Evolutionary conservation across 2,797 vertebrate genomes (phyloP).

Genomic region (Brotula barbata): DNA sequence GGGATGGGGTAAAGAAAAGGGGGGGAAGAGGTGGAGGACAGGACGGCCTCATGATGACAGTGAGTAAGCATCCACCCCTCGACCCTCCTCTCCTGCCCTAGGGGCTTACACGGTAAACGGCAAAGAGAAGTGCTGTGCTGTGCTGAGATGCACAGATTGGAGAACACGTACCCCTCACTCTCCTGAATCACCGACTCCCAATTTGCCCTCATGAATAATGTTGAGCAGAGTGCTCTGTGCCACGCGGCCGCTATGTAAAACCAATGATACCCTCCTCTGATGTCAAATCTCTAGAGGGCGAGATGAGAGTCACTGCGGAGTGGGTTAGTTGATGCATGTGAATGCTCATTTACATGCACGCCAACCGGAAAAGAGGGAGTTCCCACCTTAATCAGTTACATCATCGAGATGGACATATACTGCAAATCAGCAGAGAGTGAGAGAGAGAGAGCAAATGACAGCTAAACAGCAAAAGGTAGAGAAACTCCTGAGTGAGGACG

Average conservation of each 20-base stretch:
- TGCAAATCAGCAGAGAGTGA: constrained; percentile 36
- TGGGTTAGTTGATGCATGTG: constrained; percentile 68
- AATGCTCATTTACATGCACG: constrained; percentile 69
- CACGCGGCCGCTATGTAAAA: constrained; percentile 72
- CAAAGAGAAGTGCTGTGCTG: constrained; percentile 50
- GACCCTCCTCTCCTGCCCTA: constrained; percentile 51
- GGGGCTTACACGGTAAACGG: constrained; percentile 65
- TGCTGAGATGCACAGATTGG: constrained; percentile 49
- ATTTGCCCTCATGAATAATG: constrained; percentile 87
- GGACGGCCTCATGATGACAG: constrained; percentile 62
- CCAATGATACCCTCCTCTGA: constrained; percentile 74
- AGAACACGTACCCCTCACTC: constrained; percentile 53
- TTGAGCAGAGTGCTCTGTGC: constrained; percentile 67
- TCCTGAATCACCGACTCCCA: constrained; percentile 69
- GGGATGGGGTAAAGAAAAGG: not conserved
- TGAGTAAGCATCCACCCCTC: constrained; percentile 59
- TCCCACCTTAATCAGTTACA: constrained; percentile 69
- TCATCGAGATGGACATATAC: constrained; percentile 57
- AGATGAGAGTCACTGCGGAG: constrained; percentile 54
- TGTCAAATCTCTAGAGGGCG: constrained; percentile 70
- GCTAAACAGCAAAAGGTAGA: constrained; percentile 1
- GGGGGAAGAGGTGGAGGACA: constrained; percentile 50
- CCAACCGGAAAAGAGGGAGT: constrained; percentile 46
- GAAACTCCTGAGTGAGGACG: constrained; percentile 39
- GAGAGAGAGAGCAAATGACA: constrained; percentile 1